These are phyloP conservation scores for Cryptoprocta ferox DNA, from an alignment of 2,797 vertebrate genomes.

Conservation along the genomic window DNA sequence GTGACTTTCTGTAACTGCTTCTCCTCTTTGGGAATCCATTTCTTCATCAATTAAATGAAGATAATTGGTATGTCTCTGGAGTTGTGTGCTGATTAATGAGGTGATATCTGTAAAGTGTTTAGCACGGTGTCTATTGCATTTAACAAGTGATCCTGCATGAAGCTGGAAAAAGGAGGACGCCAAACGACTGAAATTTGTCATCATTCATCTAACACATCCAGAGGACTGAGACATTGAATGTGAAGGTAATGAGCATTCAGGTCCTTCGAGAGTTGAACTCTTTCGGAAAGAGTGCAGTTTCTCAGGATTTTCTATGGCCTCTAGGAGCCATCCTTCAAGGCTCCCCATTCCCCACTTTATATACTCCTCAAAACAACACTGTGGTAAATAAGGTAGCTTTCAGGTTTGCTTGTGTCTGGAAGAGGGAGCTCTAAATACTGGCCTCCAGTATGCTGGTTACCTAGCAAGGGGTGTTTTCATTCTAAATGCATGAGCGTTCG, in stretches of 20 bases:
- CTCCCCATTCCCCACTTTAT: neutral
- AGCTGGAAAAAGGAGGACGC: neutral
- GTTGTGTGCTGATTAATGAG: neutral
- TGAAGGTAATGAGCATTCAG: neutral
- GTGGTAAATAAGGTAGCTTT: neutral
- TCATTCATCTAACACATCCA: neutral
- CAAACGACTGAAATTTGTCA: neutral
- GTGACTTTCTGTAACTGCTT: neutral
- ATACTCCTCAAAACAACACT: neutral
- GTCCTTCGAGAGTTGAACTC: neutral
- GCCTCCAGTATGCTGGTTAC: neutral
- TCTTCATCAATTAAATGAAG: neutral
- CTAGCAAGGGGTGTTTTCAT: neutral
- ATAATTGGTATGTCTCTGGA: neutral
- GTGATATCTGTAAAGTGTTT: neutral
- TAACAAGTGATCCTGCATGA: neutral
- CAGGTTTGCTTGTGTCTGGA: neutral
- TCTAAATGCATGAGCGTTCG: neutral
- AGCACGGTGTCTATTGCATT: neutral
- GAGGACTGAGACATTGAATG: neutral
- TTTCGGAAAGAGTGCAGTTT: accelerated
- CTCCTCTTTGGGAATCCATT: neutral
- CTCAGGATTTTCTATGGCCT: neutral
- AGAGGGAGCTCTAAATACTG: neutral
- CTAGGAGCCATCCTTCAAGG: neutral